Evolutionary conservation across 2,797 vertebrate genomes (phyloP).

Genomic region (Brotula barbata): DNA sequence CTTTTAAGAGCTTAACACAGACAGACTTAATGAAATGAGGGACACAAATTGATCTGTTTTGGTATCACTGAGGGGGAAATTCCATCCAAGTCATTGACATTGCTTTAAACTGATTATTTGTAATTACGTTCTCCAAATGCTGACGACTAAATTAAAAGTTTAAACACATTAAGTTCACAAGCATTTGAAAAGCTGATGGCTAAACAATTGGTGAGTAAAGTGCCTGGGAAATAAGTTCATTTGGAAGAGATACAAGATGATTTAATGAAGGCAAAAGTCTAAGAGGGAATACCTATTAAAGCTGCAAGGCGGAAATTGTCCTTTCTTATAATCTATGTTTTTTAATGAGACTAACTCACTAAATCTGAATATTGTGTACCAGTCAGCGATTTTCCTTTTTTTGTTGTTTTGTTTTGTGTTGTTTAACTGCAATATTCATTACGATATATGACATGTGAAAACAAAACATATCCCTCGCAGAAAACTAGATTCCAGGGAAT

Average conservation of each 20-base stretch:
- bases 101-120: slow-evolving; percentile 62
- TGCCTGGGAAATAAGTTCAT: slow-evolving; percentile 60
- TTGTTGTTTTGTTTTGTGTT: background rate
- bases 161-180: slow-evolving; percentile 41
- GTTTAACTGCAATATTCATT: background rate
- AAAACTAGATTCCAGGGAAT: slow-evolving; percentile 20
- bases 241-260: slow-evolving; percentile 42
- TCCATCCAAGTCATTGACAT: slow-evolving; percentile 44
- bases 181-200: slow-evolving; percentile 42
- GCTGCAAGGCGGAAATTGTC: slow-evolving; percentile 11
- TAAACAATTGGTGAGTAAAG: slow-evolving; percentile 50
- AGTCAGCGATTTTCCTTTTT: background rate
- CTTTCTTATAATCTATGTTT: slow-evolving; percentile 23
- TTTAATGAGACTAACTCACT: slow-evolving; percentile 15
- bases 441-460: background rate
- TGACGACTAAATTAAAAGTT: slow-evolving; percentile 58
- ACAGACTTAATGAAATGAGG: slow-evolving; percentile 75
- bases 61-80: slow-evolving; percentile 44
- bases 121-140: slow-evolving; percentile 54
- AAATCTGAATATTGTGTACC: background rate
- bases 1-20: slow-evolving; percentile 67
- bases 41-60: slow-evolving; percentile 71
- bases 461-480: background rate
- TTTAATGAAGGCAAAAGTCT: slow-evolving; percentile 46
- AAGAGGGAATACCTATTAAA: slow-evolving; percentile 35